Percentiles rank a stretch among this genome's conserved stretches.
Evolutionary conservation across 2,888 invertebrate species (phyloP).

Genomic region (Thalpophila matura): DNA sequence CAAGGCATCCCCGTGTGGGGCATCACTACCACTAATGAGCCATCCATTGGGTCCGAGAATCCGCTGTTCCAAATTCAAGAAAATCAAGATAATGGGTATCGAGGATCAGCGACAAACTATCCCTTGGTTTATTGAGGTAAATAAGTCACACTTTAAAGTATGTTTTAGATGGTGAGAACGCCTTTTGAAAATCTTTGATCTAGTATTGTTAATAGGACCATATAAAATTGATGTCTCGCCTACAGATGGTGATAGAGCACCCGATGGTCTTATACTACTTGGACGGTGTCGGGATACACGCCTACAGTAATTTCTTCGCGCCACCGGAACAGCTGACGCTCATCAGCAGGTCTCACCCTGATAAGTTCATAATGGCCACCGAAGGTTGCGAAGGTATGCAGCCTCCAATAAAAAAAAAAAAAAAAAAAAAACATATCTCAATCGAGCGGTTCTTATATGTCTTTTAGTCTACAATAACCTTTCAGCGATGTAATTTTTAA

Average conservation of each 20-base stretch:
- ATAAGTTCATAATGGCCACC: slow-evolving; percentile 93
- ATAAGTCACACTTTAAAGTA: no score
- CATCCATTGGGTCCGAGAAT: slow-evolving; percentile 93
- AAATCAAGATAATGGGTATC: slow-evolving; percentile 92
- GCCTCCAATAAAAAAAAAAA: no score
- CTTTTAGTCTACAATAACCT: no score
- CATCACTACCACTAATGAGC: slow-evolving; percentile 94
- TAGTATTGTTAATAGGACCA: no score
- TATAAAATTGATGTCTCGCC: no score
- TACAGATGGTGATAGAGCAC: slow-evolving; percentile 72
- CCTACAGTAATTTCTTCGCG: slow-evolving; percentile 92
- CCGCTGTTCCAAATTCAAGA: slow-evolving; percentile 85
- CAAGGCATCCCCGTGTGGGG: slow-evolving; percentile 80
- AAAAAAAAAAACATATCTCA: no score
- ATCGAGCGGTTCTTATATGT: no score
- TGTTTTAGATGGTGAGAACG: no score
- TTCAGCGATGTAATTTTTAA: no score
- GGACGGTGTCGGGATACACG: slow-evolving; percentile 94
- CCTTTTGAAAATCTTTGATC: no score
- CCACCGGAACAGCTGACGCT: slow-evolving; percentile 87
- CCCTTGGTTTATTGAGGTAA: slow-evolving; percentile 73
- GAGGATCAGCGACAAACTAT: slow-evolving; percentile 93
- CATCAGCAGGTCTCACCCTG: slow-evolving; percentile 90
- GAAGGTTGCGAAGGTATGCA: slow-evolving; percentile 92
- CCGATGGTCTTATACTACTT: slow-evolving; percentile 87